These are phyloP conservation scores for Trissolcus japonicus DNA, from an alignment of 2,888 invertebrate genomes.

Conservation along the genomic window DNA sequence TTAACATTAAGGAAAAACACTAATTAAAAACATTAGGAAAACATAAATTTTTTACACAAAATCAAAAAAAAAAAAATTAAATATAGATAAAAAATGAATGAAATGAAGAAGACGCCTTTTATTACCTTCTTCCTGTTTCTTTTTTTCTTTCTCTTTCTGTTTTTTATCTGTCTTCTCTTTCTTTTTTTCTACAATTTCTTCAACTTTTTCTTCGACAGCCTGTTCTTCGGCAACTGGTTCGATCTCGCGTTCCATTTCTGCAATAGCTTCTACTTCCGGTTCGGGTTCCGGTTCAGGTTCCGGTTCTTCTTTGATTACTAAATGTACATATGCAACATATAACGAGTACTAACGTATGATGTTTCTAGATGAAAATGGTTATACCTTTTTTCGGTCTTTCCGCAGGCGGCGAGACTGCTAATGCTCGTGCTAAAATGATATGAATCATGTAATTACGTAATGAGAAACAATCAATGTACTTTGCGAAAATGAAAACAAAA, in stretches of 20 bases:
- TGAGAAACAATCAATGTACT: constrained; percentile 11
- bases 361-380: constrained; percentile 29
- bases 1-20: background rate
- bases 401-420: constrained; percentile 61
- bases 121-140: constrained; percentile 58
- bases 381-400: constrained; percentile 61
- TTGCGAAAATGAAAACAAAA: background rate
- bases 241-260: constrained; percentile 51
- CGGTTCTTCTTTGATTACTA: constrained; percentile 52
- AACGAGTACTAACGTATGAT: constrained; percentile 20
- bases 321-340: constrained; percentile 46
- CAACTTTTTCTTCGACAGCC: constrained; percentile 45
- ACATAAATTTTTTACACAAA: too few species aligned
- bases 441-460: constrained; percentile 1
- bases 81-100: too few species aligned
- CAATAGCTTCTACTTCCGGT: constrained; percentile 45
- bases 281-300: constrained; percentile 49
- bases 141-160: constrained; percentile 54
- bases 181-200: constrained; percentile 61
- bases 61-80: too few species aligned
- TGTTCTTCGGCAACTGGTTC: constrained; percentile 40
- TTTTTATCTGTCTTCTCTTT: constrained; percentile 58
- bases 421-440: constrained; percentile 69
- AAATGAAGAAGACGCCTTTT: too few species aligned
- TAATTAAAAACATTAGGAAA: background rate